Base-by-base conservation (phyloP, 37 sponge, comb jelly and placozoan genomes). In the Cliona cf. orientalis region DNA sequence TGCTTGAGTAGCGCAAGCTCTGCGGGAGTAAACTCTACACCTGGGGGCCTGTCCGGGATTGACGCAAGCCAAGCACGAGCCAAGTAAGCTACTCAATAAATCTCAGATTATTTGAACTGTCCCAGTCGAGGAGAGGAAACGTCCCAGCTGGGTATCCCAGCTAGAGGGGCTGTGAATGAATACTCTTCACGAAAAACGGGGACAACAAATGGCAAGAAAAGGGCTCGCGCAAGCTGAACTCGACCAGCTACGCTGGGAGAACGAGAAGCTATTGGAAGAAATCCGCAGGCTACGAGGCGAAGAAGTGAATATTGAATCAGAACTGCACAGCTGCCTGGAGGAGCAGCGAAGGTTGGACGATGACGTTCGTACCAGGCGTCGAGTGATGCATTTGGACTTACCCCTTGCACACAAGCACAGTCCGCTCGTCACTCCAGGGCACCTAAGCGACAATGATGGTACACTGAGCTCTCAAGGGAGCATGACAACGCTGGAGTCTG, bases 111-210 rank as follows among this genome's bases (percentile, higher is more conserved):
- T n/a, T n/a, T n/a, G n/a, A n/a, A n/a, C n/a, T n/a, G n/a, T n/a
- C n/a, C n/a, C n/a, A n/a, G n/a, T n/a, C n/a, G n/a, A n/a, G n/a
- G n/a, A n/a, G 53, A 49, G 31, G 65, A 26, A 63, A 29, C 65
- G 65, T 63, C 65, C 25, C 32, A 9, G 65, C 65, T 49, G 9
- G 65, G 25, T 9, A 26, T 17, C n/a, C 65, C 7, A 63, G 31
- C 65, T 63, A 26, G 65, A 63, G 65, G 25, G 25, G 65, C 65
- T 29, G 65, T 63, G 65, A 29, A 26, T 26, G 7, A 63, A 26
- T 26, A 26, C 31, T 29, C 31, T 26, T n/a, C 31, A 21, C 12
- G 25, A 23, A 22, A 26, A 26, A 22, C 25, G 22, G 65, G 11
- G 65, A 23, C 7, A 9, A 63, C 11, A 23, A 49, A 49, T 67